Percentiles rank a stretch among this genome's conserved stretches.
These are phyloP conservation scores for Prunella fulvescens DNA, from an alignment of 2,113 vertebrate genomes.

Conservation along the genomic window DNA sequence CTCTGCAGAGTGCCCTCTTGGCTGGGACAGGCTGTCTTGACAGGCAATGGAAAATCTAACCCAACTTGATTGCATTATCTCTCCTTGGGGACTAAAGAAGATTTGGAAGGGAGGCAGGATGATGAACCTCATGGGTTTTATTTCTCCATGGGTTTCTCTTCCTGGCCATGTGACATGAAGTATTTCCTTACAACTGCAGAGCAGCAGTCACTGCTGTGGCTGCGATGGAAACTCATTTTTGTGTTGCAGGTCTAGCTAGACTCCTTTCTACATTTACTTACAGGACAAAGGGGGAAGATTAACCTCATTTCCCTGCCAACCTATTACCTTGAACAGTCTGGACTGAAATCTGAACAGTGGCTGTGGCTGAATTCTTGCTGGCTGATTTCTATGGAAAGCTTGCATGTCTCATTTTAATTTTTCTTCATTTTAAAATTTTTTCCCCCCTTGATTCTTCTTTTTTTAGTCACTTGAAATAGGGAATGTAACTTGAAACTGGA, in stretches of 20 bases:
- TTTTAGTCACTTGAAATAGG: constrained; percentile 32
- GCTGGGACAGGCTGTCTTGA: neutral
- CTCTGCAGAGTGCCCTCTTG: neutral
- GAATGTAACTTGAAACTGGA: constrained; percentile 52
- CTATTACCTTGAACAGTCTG: neutral
- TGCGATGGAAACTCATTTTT: neutral
- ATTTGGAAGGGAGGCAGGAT: neutral
- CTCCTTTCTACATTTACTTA: neutral
- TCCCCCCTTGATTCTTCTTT: neutral
- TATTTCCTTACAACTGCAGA: neutral
- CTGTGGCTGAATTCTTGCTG: neutral
- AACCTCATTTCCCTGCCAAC: neutral
- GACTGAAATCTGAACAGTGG: neutral
- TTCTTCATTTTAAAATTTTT: neutral
- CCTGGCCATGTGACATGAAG: neutral
- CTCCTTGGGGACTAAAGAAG: neutral
- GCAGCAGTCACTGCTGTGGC: neutral
- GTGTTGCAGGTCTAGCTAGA: neutral
- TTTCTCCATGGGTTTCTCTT: neutral
- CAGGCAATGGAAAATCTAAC: neutral
- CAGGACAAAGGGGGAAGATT: neutral
- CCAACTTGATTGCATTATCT: neutral
- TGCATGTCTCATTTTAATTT: neutral
- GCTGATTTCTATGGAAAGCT: neutral
- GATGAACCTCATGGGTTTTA: neutral